phyloP scores from a whole-genome alignment of 2,797 vertebrate species.

The Gymnocypris eckloni region DNA sequence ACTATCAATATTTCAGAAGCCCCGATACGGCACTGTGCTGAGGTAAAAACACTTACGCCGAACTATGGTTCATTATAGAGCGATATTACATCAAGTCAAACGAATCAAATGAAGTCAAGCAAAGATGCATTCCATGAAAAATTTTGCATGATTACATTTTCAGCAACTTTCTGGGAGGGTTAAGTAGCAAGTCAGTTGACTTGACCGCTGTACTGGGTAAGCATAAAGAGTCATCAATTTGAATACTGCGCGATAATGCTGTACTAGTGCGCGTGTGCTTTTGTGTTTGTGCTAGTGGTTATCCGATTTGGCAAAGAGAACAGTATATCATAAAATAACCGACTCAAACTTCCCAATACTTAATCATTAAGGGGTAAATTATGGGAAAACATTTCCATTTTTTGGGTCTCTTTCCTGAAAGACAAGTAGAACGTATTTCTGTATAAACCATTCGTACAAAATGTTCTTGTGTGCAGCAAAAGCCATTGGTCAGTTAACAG shows the following conservation, averaged over 20 bases:
- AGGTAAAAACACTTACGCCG: constrained; percentile 21
- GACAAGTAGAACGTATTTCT: not conserved
- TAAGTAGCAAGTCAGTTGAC: not conserved
- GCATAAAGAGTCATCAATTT: not conserved
- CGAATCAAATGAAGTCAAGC: not conserved
- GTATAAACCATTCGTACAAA: not conserved
- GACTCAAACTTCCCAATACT: not conserved
- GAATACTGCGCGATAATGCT: constrained; percentile 30
- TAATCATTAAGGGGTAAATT: not conserved
- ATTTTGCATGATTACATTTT: not conserved
- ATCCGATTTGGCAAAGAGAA: constrained; percentile 42
- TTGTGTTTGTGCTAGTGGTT: constrained; percentile 46
- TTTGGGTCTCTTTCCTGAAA: not conserved
- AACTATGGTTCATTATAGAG: not conserved
- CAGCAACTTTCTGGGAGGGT: not conserved
- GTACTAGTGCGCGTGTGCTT: constrained; percentile 52
- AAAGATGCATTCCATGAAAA: not conserved
- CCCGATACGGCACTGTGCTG: constrained; percentile 3
- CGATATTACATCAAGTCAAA: not conserved
- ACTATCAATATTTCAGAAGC: constrained; percentile 1
- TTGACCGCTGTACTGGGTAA: not conserved
- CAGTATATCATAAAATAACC: constrained; percentile 19
- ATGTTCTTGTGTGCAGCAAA: not conserved
- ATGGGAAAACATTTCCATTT: not conserved
- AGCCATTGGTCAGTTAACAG: not conserved